Base-by-base conservation (phyloP, 2,113 vertebrate species). In the Quiscalus mexicanus region DNA sequence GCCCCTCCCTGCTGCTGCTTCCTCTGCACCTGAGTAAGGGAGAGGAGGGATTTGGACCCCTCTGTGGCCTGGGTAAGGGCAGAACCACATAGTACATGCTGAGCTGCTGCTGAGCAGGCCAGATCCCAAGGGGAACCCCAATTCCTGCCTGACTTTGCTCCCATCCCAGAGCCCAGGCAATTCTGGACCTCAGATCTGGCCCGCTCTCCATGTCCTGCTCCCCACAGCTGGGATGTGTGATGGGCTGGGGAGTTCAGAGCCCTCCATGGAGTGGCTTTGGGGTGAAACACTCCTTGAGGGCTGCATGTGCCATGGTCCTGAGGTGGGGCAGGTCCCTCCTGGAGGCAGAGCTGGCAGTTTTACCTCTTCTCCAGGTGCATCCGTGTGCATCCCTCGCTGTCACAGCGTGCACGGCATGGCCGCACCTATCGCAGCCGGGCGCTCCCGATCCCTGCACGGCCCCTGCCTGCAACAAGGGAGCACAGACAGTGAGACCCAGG, bases 361-460 rank as follows among this genome's bases (percentile, higher is more conserved):
- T 96, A 97, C 93, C 93, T 96, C 60, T 80, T 80, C 52, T 93
- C 50, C 87, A 31, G 1, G 13, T 15, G 75, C 79, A 41, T 93
- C 88, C 15, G 35, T 30, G 73, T 6, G 77, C 89, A 86, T 96
- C 85, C 63, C 82, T 22, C 3, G 47, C 27, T 2, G 95, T 95
- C 89, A 73, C 74, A 45, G 90, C 10, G 27, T 4, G 0, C 3
- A 2, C 31, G 53, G 74, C 90, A 62, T 33, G 33, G 5, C 75
- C 1, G 0, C 47, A 17, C 85, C 62, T 69, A 58, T 20, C 0
- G 2, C 76, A 81, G 80, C 60, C 55, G 2, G 63, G 52, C 2
- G 8, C 76, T 63, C 70, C 88, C 0, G 2, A 27, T 39, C 73
- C 50, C 67, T 2, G 59, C 45, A 25, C 35, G 3, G 74, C 39